Conservation (phyloP, 2,888 invertebrate species). For the Bombyx huttoni region DNA sequence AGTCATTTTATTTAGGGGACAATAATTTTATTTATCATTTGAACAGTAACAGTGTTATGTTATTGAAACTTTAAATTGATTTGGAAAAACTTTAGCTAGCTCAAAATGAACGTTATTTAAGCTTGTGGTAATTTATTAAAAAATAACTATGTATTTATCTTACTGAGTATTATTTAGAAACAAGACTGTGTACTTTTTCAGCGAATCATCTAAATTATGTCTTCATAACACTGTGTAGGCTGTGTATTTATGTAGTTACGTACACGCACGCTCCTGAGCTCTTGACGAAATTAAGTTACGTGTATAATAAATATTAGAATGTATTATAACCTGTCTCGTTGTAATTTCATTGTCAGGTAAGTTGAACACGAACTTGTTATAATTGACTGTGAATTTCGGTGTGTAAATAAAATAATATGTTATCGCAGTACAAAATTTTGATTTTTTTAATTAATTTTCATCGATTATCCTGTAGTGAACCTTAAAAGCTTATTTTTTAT, state of each 20-base stretch:
- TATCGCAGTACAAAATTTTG: constrained; percentile 36
- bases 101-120: background rate
- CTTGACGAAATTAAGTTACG: constrained; percentile 8
- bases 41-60: background rate
- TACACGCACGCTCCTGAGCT: background rate
- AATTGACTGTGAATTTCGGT: constrained; percentile 65
- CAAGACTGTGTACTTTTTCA: background rate
- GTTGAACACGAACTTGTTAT: constrained; percentile 47
- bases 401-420: constrained; percentile 72
- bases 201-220: background rate
- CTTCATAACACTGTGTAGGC: background rate
- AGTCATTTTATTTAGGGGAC: constrained; percentile 26
- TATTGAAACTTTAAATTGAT: background rate
- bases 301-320: constrained; percentile 6
- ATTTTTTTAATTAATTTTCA: constrained; percentile 21
- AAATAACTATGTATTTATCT: background rate
- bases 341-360: constrained; percentile 43
- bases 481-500: no score
- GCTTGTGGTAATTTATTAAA: background rate
- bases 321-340: constrained; percentile 23
- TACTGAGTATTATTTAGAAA: background rate
- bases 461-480: no score
- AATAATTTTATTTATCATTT: constrained; percentile 17
- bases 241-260: background rate
- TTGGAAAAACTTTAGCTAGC: background rate